Conservation (phyloP, 2,797 vertebrate species). For the Otolemur crassicaudatus region DNA sequence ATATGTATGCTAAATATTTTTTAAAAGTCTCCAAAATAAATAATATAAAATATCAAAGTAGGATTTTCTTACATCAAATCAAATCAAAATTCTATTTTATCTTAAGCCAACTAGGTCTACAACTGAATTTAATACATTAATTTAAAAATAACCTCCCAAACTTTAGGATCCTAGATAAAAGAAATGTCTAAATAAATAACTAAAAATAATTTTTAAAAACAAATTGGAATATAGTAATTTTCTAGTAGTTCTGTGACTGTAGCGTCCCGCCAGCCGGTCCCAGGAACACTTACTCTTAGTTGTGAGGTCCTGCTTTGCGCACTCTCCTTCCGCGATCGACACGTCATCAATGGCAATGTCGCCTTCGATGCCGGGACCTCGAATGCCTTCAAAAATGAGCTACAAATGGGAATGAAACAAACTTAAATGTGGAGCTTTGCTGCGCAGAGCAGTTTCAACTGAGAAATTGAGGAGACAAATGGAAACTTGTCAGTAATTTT, state of each 20-base stretch:
- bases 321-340: constrained; percentile 96
- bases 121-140: background rate
- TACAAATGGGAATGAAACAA: constrained; percentile 77
- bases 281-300: constrained; percentile 92
- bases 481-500: background rate
- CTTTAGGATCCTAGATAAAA: background rate
- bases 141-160: constrained; percentile 32
- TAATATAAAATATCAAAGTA: constrained; percentile 3
- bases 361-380: constrained; percentile 97
- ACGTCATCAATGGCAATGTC: constrained; percentile 98
- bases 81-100: constrained; percentile 30
- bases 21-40: background rate
- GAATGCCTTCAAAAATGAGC: constrained; percentile 97
- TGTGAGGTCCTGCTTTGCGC: constrained; percentile 92
- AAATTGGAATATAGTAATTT: background rate
- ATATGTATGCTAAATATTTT: background rate
- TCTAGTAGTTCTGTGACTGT: background rate
- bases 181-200: constrained; percentile 19
- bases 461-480: constrained; percentile 9
- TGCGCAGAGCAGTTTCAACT: background rate
- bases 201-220: background rate
- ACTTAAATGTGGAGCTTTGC: constrained; percentile 1
- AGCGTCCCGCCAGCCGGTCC: background rate
- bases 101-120: background rate
- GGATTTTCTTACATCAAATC: background rate